These are phyloP conservation scores for Elachura formosa DNA, from an alignment of 2,113 vertebrate genomes.

Conservation along the genomic window DNA sequence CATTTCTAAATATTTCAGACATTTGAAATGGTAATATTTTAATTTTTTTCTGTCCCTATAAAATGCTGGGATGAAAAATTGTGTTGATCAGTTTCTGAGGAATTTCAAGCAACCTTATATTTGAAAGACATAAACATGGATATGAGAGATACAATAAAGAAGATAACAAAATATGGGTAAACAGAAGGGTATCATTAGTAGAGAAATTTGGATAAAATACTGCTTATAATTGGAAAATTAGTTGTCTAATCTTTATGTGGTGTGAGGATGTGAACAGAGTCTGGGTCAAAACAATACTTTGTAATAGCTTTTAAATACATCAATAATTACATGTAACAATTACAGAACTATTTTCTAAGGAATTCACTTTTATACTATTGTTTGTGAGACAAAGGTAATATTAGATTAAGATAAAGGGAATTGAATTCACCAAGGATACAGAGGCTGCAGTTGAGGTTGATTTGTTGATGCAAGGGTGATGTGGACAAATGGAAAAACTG, in stretches of 20 bases:
- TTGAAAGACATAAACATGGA: neutral
- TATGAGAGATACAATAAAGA: neutral
- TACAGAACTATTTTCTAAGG: neutral
- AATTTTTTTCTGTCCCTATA: neutral
- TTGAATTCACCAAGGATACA: neutral
- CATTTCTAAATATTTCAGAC: neutral
- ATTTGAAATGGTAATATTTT: neutral
- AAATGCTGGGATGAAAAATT: neutral
- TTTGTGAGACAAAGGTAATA: neutral
- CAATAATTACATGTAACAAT: neutral
- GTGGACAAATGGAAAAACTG: neutral
- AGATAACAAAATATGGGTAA: neutral
- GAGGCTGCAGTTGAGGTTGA: neutral
- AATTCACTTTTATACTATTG: neutral
- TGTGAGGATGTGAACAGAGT: neutral
- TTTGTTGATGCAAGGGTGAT: neutral
- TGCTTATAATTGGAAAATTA: neutral
- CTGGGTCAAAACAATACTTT: neutral
- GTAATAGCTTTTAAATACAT: neutral
- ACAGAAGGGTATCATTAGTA: neutral
- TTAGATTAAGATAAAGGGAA: neutral
- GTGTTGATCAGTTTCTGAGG: neutral
- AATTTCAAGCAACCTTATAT: neutral
- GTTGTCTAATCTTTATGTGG: neutral
- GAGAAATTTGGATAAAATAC: neutral